Conservation (phyloP, 2,888 invertebrate species). For the Acutogordius australiensis region DNA sequence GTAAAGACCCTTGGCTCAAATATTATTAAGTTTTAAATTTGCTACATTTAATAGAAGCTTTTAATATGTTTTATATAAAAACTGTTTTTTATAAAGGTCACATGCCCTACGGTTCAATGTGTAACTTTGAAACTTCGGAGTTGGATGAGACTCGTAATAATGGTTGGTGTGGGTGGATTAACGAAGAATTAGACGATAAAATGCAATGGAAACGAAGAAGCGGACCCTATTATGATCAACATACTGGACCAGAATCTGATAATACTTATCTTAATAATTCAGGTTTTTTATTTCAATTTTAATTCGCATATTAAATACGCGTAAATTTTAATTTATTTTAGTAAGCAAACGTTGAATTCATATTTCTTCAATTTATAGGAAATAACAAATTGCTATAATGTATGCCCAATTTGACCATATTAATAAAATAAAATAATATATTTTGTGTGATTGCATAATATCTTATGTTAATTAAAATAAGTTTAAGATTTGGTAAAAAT, state of each 20-base stretch:
- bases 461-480: too few species aligned
- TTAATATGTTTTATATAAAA: too few species aligned
- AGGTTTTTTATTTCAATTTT: background rate
- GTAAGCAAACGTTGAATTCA: background rate
- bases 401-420: too few species aligned
- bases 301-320: background rate
- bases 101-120: slow-evolving; percentile 2
- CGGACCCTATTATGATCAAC: background rate
- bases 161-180: slow-evolving; percentile 7
- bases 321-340: background rate
- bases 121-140: slow-evolving; percentile 6
- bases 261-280: background rate
- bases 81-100: too few species aligned
- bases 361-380: background rate
- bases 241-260: background rate
- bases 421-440: too few species aligned
- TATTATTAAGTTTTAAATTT: too few species aligned
- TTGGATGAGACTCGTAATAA: too few species aligned
- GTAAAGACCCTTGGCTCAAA: too few species aligned
- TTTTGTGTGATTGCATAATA: background rate
- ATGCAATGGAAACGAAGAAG: background rate
- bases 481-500: too few species aligned
- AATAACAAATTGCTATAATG: background rate
- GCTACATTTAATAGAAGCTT: too few species aligned
- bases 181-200: background rate